These are phyloP conservation scores for Pycnonotus jocosus DNA, from an alignment of 2,113 vertebrate genomes.

Conservation along the genomic window DNA sequence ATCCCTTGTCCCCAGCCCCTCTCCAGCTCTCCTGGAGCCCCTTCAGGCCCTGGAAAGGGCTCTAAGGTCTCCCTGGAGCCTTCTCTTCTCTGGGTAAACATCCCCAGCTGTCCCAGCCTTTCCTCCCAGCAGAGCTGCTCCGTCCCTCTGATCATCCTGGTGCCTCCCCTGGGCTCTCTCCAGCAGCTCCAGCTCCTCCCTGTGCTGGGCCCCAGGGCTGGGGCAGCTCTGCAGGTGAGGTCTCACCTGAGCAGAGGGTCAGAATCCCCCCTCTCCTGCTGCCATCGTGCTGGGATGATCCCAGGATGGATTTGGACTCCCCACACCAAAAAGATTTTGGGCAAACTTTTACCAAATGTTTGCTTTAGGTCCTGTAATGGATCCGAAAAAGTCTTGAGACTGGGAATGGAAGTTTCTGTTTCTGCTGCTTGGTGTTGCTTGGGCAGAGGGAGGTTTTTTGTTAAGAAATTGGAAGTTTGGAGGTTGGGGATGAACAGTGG, in stretches of 20 bases:
- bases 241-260: not conserved
- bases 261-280: not conserved
- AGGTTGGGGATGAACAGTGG: not conserved
- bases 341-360: not conserved
- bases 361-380: not conserved
- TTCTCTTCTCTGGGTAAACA: not conserved
- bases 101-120: not conserved
- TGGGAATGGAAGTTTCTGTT: not conserved
- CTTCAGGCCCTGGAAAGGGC: not conserved
- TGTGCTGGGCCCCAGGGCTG: not conserved
- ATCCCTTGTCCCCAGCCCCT: not conserved
- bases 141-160: not conserved
- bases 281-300: not conserved
- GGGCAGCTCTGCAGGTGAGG: not conserved
- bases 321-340: too few relatives aligned
- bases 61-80: not conserved
- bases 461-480: not conserved
- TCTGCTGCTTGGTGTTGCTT: fast-evolving
- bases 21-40: not conserved
- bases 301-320: not conserved
- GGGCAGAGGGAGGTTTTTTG: not conserved
- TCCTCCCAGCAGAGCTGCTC: not conserved
- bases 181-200: not conserved
- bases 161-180: not conserved
- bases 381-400: not conserved